A percentile compares a stretch with the other conserved stretches of the same genome.
phyloP scores from a whole-genome alignment of 2,888 invertebrate genomes.

The Cordilura impudica region DNA sequence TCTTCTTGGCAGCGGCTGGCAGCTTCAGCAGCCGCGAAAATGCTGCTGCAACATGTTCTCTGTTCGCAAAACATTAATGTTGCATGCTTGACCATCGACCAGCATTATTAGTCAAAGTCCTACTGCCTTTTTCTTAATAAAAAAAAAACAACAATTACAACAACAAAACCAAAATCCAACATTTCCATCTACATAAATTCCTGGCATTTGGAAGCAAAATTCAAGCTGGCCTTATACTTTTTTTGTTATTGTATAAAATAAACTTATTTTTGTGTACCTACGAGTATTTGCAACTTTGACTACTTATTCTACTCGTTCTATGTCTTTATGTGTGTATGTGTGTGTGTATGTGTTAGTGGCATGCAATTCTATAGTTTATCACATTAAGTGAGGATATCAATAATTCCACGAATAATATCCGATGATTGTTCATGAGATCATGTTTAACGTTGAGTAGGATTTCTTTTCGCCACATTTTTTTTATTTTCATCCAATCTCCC shows the following conservation, averaged over 20 bases:
- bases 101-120: not conserved
- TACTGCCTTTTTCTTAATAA: not conserved
- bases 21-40: slow-evolving; percentile 28
- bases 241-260: not conserved
- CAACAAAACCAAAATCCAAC: too few species aligned
- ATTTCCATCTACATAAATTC: slow-evolving; percentile 63
- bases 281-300: not conserved
- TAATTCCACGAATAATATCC: slow-evolving; percentile 62
- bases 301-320: not conserved
- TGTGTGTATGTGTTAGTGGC: too few species aligned
- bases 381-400: slow-evolving; percentile 60
- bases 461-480: not conserved
- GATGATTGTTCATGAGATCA: slow-evolving; percentile 56
- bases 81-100: slow-evolving; percentile 53
- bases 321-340: too few species aligned
- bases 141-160: not conserved
- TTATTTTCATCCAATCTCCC: not conserved
- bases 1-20: slow-evolving; percentile 49
- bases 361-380: slow-evolving; percentile 61
- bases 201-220: slow-evolving; percentile 51
- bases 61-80: slow-evolving; percentile 46
- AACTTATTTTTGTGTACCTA: not conserved
- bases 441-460: slow-evolving; percentile 56
- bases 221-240: not conserved
- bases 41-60: slow-evolving; percentile 49